Conservation (phyloP, 64 coral and sea anemone species). For the Actinia equina region DNA sequence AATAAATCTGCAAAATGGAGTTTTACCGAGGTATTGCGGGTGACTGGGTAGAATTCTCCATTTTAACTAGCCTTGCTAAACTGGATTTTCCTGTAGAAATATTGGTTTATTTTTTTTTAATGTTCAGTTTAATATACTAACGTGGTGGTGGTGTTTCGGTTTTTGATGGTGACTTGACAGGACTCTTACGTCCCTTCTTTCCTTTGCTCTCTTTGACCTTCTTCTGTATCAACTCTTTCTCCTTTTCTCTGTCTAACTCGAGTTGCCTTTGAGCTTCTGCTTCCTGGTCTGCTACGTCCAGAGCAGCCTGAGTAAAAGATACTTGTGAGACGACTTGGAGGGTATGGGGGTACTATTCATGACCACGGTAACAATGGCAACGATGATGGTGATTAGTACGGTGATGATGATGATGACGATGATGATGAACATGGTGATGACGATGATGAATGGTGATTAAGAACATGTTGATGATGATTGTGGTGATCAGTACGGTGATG, state of each 20-base stretch:
- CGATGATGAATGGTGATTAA: neutral
- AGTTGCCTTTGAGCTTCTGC: slow-evolving; percentile 63
- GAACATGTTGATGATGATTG: neutral
- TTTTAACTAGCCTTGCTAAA: no score
- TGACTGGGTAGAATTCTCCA: no score
- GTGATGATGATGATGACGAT: neutral
- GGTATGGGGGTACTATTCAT: neutral
- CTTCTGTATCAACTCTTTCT: slow-evolving; percentile 70
- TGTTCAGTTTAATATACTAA: neutral
- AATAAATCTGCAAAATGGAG: no score
- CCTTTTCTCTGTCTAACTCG: slow-evolving; percentile 81
- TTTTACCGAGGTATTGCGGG: no score
- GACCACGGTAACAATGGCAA: neutral
- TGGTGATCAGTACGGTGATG: neutral
- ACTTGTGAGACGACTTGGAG: neutral
- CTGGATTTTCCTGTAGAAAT: no score
- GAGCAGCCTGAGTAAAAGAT: slow-evolving; percentile 42
- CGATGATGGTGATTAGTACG: neutral
- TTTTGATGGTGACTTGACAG: slow-evolving; percentile 76
- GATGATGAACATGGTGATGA: neutral
- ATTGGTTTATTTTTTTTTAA: no score
- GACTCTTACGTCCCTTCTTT: slow-evolving; percentile 88
- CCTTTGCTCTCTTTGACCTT: slow-evolving; percentile 87
- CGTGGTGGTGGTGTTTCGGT: slow-evolving; percentile 81
- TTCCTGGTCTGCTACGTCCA: slow-evolving; percentile 93